A percentile compares a stretch with the other conserved stretches of the same genome.
These are phyloP conservation scores for Aelia acuminata DNA, from an alignment of 2,888 invertebrate species.

Conservation along the genomic window DNA sequence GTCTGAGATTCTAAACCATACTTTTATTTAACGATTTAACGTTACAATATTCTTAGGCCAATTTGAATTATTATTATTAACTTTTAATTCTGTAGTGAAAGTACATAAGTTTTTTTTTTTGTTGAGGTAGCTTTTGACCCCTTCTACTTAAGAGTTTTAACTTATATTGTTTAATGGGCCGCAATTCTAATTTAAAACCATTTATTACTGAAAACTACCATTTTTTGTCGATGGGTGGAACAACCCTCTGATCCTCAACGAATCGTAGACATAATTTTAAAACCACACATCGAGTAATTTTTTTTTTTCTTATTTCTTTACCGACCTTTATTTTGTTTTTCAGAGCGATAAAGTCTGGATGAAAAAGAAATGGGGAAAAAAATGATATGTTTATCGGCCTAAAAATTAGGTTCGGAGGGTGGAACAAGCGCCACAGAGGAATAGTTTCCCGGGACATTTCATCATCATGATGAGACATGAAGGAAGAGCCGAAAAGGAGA, in stretches of 20 bases:
- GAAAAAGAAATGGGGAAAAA: background rate
- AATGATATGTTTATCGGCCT: slow-evolving; percentile 12
- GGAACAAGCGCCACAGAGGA: background rate
- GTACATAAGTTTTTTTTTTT: too few species aligned
- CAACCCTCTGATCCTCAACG: background rate
- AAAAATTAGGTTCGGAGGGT: background rate
- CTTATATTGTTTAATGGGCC: too few species aligned
- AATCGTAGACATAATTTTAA: background rate
- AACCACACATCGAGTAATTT: background rate
- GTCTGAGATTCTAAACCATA: too few species aligned
- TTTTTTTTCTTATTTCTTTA: background rate
- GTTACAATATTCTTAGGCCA: too few species aligned
- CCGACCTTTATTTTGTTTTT: background rate
- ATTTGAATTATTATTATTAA: too few species aligned
- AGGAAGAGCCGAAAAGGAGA: slow-evolving; percentile 10
- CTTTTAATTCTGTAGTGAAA: too few species aligned
- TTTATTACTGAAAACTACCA: background rate
- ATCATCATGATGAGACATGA: background rate
- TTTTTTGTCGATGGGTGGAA: background rate
- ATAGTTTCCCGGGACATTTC: background rate
- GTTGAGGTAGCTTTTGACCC: too few species aligned
- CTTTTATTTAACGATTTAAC: too few species aligned
- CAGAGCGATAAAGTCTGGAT: background rate
- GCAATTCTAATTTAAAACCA: too few species aligned
- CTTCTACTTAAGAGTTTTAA: too few species aligned